Evolutionary conservation across 2,888 invertebrate species (phyloP), one percentile per base, ranked within the genome.

Genomic region (Melolontha melolontha): DNA sequence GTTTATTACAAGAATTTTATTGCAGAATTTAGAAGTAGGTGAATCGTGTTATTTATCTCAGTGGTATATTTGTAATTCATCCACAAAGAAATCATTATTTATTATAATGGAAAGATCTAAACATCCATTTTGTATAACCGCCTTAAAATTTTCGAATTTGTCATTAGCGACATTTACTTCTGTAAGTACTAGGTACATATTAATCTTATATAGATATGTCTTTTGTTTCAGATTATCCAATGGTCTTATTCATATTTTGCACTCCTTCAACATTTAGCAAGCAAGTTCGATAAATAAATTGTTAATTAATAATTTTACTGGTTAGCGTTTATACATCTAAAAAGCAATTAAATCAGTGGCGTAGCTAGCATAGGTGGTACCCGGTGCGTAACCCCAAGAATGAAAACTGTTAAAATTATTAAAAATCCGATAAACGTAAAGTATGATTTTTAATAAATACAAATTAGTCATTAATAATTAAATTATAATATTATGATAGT

Each of bases 91-190:
- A 68, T 70, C 71, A 1, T 39, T 78, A 44, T 74, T 75, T 52
- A 72, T 76, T 11, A 76, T 77, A 14, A 76, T 75, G 74, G 76
- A 77, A 71, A 62, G 76, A 34, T 71, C 75, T 10, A 76, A 74
- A 68, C 71, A 74, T 22, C 77, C 77, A 10, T 41, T 77, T 17
- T 65, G 69, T 42, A 64, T 78, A 44, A 77, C 75, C 1, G 75
- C 77, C 6, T 74, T 75, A 42, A 76, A 76, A 66, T 77, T 77
- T 68, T 68, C 76, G 7, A 68, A 67, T 51, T 66, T 77, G 14
- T 77, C 78, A 11, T 67, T 77, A 49, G 49, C 70, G 11, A 64
- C 64, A 6, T 52, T 44, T 29, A 40, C 54, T 17, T 49, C 44
- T 39, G 68, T 64, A 44, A 44, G 11, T 34, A 34, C 16, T 12